These are phyloP conservation scores for Lasioglossum albipes DNA, from an alignment of 1,140 invertebrate genomes.

Conservation along the genomic window DNA sequence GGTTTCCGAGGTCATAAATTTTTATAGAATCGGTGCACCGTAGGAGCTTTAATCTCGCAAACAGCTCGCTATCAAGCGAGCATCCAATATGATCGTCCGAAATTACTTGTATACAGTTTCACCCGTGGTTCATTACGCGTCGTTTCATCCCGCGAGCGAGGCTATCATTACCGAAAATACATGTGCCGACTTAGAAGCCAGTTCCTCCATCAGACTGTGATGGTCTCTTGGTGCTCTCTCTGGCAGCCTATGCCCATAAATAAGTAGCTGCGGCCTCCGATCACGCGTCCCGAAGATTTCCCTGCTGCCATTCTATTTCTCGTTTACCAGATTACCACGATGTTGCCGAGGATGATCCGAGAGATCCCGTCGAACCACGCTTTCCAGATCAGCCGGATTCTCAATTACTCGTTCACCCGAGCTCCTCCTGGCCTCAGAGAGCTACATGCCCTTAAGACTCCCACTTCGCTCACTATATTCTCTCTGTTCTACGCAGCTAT, in stretches of 20 bases:
- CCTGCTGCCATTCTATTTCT: background rate
- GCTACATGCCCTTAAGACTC: constrained; percentile 42
- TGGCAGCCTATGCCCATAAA: background rate
- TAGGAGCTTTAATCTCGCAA: background rate
- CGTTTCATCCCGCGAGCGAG: background rate
- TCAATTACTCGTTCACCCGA: constrained; percentile 43
- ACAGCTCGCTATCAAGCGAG: background rate
- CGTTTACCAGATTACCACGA: constrained; percentile 1
- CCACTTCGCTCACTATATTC: background rate
- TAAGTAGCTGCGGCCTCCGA: background rate
- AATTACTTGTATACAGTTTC: constrained; percentile 4
- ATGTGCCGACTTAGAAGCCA: background rate
- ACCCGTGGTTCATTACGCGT: background rate
- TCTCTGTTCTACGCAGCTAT: background rate
- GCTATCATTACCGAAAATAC: background rate
- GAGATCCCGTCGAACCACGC: background rate
- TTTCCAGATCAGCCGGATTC: constrained; percentile 29
- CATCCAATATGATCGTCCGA: background rate
- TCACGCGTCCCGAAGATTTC: background rate
- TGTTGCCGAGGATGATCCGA: background rate
- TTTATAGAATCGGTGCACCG: background rate
- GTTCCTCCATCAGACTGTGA: background rate
- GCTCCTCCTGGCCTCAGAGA: constrained; percentile 6
- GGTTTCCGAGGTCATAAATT: too few relatives aligned
- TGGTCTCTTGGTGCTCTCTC: background rate